Evolutionary conservation across 2,888 invertebrate species (phyloP).

Genomic region (Rhamphomyia laevipes): DNA sequence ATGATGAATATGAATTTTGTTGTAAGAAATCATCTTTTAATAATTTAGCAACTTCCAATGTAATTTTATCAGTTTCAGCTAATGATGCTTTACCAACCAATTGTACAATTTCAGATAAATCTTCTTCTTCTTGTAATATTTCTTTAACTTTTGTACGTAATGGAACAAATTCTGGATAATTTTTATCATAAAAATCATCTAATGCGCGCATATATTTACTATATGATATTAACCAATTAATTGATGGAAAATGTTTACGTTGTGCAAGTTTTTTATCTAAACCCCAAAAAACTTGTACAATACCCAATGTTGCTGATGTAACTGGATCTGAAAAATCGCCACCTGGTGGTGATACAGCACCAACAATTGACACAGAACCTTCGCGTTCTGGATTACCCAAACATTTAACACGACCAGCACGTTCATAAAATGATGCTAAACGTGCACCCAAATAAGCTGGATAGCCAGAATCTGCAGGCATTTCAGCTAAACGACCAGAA

Average conservation of each 20-base stretch:
- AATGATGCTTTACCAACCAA: constrained; percentile 97
- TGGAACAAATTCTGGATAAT: constrained; percentile 93
- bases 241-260: constrained; percentile 98
- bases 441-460: constrained; percentile 98
- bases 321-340: constrained; percentile 99
- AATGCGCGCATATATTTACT: constrained; percentile 97
- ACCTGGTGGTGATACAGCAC: constrained; percentile 98
- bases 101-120: constrained; percentile 99
- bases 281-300: constrained; percentile 99
- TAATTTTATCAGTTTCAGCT: constrained; percentile 98
- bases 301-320: constrained; percentile 95
- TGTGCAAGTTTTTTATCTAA: constrained; percentile 98
- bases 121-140: constrained; percentile 97
- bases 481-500: constrained; percentile 98
- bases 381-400: constrained; percentile 96
- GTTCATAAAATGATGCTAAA: constrained; percentile 98
- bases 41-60: constrained; percentile 94
- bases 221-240: constrained; percentile 99
- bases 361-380: constrained; percentile 98
- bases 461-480: constrained; percentile 99
- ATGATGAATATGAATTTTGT: constrained; percentile 94
- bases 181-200: constrained; percentile 99
- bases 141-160: constrained; percentile 91
- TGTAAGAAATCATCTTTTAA: constrained; percentile 99
- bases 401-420: constrained; percentile 95